Evolutionary conservation across 2,113 vertebrate genomes (phyloP), one percentile per base, ranked within the genome.

Genomic region (Melanerpes aurifrons): DNA sequence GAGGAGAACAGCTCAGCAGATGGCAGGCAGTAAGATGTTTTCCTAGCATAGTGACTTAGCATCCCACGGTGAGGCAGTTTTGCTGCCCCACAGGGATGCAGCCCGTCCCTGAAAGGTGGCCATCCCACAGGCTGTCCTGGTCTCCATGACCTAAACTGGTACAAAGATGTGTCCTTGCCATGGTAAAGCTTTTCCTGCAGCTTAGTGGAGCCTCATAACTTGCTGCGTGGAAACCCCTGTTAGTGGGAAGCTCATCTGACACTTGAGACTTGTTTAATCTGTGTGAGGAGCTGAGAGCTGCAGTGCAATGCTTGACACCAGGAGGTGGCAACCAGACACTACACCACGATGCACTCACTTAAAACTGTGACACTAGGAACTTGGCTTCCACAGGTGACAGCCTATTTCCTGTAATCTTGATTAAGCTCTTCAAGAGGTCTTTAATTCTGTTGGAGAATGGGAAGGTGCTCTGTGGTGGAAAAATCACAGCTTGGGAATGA

Each of bases 61-160:
- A 18, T 54, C 40, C 59, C 10, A 2, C 37, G 20, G n/a, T 21
- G 26, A 37, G 45, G 21, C 14, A 3, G n/a, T 58, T 79, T 61
- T 57, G 26, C n/a, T 48, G 26, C 11, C 37, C 12, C 2, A 15
- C 9, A 4, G 26, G 24, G 67, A 74, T 63, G 22, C 32, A 17
- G 31, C 26, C 56, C 2, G 0, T 54, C 8, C 17, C 54, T 11
- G 26, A 28, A 47, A 56, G 43, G 15, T 26, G 24, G 8, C 19
- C 24, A 7, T 50, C 10, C 9, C 1, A 0, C 43, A 14, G 69
- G n/a, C 73, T 50, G 43, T 28, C 5, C 0, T 3, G 24, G 35
- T 70, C 18, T 92, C 32, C 3, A 0, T 48, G 81, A 54, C 59
- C 29, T 48, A 43, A 66, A 56, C 35, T 67, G 59, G 29, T 35